These are phyloP conservation scores for Sitobion miscanthi DNA, from an alignment of 1,140 invertebrate species.

Conservation along the genomic window DNA sequence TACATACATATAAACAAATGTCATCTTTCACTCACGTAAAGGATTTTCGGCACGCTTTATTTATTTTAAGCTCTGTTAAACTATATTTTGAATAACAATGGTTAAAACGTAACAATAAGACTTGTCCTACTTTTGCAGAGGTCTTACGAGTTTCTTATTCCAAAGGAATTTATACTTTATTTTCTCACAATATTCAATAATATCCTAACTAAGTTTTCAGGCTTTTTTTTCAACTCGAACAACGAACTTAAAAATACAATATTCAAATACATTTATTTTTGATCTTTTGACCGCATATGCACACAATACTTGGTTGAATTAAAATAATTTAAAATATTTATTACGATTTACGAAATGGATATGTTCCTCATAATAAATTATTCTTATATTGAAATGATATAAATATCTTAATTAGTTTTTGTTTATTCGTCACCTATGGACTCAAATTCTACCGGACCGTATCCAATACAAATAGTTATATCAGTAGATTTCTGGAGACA, in stretches of 20 bases:
- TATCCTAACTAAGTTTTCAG: background rate
- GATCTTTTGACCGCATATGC: background rate
- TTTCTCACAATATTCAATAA: constrained; percentile 8
- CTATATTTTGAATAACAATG: constrained; percentile 10
- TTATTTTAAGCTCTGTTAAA: background rate
- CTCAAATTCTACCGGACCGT: too few relatives aligned
- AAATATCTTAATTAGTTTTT: too few relatives aligned
- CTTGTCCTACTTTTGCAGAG: background rate
- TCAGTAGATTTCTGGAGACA: too few relatives aligned
- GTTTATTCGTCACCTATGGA: too few relatives aligned
- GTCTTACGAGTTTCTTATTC: background rate
- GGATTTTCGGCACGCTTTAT: background rate
- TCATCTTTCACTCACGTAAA: background rate
- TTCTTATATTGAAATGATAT: background rate
- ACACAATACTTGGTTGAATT: background rate
- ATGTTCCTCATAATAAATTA: background rate
- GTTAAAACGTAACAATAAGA: background rate
- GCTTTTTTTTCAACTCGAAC: background rate
- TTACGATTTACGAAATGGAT: background rate
- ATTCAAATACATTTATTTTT: background rate
- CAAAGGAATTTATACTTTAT: background rate
- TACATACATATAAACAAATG: constrained; percentile 2
- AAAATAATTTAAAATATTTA: background rate
- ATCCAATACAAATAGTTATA: too few relatives aligned
- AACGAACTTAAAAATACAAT: background rate